A percentile compares a stretch with the other conserved stretches of the same genome.
phyloP scores from a whole-genome alignment of 2,888 invertebrate genomes.

The Torymus aiolomorphi region DNA sequence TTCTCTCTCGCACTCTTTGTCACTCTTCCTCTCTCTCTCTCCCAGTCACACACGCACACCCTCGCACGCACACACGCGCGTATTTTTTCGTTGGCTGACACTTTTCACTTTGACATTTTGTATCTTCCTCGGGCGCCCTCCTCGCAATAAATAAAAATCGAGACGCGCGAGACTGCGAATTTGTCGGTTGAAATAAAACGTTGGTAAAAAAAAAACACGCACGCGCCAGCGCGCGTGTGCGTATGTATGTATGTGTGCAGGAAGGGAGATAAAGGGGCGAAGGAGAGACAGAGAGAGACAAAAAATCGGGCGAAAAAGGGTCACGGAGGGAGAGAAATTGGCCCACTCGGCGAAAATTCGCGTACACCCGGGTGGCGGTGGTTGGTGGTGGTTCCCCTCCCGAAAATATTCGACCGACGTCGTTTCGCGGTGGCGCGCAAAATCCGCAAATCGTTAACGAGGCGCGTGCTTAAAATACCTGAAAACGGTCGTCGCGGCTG shows the following conservation, averaged over 20 bases:
- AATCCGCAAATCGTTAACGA: conserved; percentile 64
- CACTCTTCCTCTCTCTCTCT: neutral
- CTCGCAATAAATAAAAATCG: conserved; percentile 52
- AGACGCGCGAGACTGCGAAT: conserved; percentile 30
- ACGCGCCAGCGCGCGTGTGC: too few species aligned
- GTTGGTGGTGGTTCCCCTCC: neutral
- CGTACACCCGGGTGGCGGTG: conserved; percentile 18
- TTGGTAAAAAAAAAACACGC: neutral
- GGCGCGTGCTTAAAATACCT: conserved; percentile 65
- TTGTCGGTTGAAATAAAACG: conserved; percentile 35
- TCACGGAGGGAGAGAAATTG: conserved; percentile 38
- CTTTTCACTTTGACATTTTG: conserved; percentile 53
- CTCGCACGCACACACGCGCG: too few species aligned
- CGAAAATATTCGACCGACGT: conserved; percentile 56
- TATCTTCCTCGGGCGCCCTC: conserved; percentile 36
- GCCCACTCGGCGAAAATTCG: conserved; percentile 51
- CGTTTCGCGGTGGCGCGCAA: conserved; percentile 54
- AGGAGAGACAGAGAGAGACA: neutral
- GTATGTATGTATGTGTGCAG: neutral
- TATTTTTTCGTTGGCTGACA: conserved; percentile 47
- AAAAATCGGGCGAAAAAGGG: neutral
- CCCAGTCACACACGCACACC: too few species aligned
- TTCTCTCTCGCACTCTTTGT: neutral
- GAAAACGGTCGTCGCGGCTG: conserved; percentile 28
- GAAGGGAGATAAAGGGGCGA: neutral